Conservation (phyloP, 2,888 invertebrate species). For the Colostygia pectinataria region DNA sequence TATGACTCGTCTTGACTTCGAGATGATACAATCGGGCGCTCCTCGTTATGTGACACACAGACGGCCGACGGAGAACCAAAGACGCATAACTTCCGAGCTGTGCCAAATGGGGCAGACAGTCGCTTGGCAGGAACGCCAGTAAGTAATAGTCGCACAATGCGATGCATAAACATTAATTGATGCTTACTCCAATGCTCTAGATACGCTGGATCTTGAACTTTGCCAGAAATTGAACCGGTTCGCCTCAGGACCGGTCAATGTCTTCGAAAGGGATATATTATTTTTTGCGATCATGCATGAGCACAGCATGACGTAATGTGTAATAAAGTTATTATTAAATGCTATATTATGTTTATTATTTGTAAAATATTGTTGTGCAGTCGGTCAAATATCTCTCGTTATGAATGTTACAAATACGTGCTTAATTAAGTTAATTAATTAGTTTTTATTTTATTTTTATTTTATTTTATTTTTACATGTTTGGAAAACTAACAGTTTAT, state of each 20-base stretch:
- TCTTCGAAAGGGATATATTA: constrained; percentile 13
- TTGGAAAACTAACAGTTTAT: no score
- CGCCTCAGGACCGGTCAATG: constrained; percentile 17
- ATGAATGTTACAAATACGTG: no score
- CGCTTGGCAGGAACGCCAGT: constrained; percentile 15
- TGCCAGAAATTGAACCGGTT: constrained; percentile 18
- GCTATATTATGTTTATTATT: no score
- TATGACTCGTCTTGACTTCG: no score
- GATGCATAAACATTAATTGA: constrained; percentile 28
- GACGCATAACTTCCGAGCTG: constrained; percentile 21
- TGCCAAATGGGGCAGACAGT: constrained; percentile 32
- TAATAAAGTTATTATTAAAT: no score
- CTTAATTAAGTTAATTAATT: no score
- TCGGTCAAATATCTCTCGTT: no score
- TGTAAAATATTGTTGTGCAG: no score
- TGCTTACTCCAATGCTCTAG: constrained; percentile 28
- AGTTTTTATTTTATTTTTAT: no score
- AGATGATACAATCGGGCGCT: not conserved
- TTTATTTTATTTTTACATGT: no score
- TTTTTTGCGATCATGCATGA: constrained; percentile 1
- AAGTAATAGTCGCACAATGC: constrained; percentile 20
- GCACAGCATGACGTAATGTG: no score
- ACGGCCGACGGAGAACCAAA: constrained; percentile 7
- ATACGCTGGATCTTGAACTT: constrained; percentile 29
- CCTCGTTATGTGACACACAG: not conserved